Percentiles rank a stretch among this genome's conserved stretches.
These are phyloP conservation scores for Corydoras sp. DNA, from an alignment of 2,113 vertebrate species.

Conservation along the genomic window DNA sequence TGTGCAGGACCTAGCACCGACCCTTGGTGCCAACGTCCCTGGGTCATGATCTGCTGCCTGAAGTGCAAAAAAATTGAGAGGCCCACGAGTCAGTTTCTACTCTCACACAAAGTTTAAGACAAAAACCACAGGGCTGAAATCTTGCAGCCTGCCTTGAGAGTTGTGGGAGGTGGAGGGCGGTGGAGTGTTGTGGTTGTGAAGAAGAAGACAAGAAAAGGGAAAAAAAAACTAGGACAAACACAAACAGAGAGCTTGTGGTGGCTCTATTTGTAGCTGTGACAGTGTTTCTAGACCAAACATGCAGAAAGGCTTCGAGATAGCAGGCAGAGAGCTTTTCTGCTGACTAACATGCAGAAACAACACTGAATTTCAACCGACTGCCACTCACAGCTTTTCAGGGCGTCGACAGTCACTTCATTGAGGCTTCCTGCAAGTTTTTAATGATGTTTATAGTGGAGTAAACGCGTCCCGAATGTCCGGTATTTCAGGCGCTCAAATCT, in stretches of 20 bases:
- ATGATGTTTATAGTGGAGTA: no score
- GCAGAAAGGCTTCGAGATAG: background rate
- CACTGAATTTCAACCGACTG: background rate
- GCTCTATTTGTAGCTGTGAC: slow-evolving; percentile 17
- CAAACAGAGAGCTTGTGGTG: slow-evolving; percentile 3
- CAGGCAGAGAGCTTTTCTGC: background rate
- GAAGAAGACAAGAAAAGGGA: slow-evolving; percentile 9
- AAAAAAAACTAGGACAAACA: slow-evolving; percentile 25
- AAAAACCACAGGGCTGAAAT: slow-evolving; percentile 23
- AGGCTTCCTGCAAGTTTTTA: no score
- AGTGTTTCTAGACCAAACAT: slow-evolving; percentile 9
- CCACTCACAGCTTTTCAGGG: no score
- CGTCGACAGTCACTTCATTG: no score
- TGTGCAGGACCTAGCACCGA: no score
- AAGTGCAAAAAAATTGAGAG: slow-evolving; percentile 19
- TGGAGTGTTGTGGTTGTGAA: slow-evolving; percentile 24
- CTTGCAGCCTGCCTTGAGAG: slow-evolving; percentile 15
- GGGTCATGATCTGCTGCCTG: slow-evolving; percentile 24
- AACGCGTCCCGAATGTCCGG: no score
- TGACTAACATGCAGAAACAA: slow-evolving; percentile 11
- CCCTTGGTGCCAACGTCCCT: background rate
- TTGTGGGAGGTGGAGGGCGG: slow-evolving; percentile 16
- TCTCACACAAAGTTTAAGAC: slow-evolving; percentile 5
- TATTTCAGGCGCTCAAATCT: no score
- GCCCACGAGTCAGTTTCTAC: slow-evolving; percentile 16